These are phyloP conservation scores for Archaeoteleia sp. DNA, from an alignment of 2,888 invertebrate genomes.

Conservation along the genomic window DNA sequence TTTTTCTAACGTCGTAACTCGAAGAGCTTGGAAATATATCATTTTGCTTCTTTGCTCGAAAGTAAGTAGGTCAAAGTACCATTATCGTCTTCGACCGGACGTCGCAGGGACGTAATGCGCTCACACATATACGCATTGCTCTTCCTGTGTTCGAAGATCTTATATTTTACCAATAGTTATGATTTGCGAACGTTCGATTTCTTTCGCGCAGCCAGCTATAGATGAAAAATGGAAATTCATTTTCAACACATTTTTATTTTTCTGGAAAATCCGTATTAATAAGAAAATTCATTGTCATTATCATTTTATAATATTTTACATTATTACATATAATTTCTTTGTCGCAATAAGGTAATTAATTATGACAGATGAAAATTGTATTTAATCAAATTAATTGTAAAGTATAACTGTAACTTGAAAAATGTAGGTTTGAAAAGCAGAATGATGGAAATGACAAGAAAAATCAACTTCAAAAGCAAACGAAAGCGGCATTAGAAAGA, in stretches of 20 bases:
- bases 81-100: slow-evolving; percentile 58
- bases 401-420: too few relatives aligned
- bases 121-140: slow-evolving; percentile 5
- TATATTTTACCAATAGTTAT: slow-evolving; percentile 8
- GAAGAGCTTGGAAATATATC: slow-evolving; percentile 51
- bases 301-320: too few relatives aligned
- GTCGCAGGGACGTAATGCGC: slow-evolving; percentile 12
- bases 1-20: slow-evolving; percentile 4
- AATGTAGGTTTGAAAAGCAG: too few relatives aligned
- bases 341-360: too few relatives aligned
- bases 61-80: slow-evolving; percentile 57
- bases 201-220: background rate
- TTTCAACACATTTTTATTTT: background rate
- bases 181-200: slow-evolving; percentile 8
- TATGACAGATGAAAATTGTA: too few relatives aligned
- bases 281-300: background rate
- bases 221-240: slow-evolving; percentile 12
- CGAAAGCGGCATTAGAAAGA: too few relatives aligned
- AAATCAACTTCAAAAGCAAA: too few relatives aligned
- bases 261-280: background rate
- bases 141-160: slow-evolving; percentile 3
- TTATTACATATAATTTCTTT: too few relatives aligned
- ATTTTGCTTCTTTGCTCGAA: slow-evolving; percentile 49
- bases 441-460: too few relatives aligned
- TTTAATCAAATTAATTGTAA: too few relatives aligned